Evolutionary conservation across 2,113 vertebrate species (phyloP).

Genomic region (Pica pica): DNA sequence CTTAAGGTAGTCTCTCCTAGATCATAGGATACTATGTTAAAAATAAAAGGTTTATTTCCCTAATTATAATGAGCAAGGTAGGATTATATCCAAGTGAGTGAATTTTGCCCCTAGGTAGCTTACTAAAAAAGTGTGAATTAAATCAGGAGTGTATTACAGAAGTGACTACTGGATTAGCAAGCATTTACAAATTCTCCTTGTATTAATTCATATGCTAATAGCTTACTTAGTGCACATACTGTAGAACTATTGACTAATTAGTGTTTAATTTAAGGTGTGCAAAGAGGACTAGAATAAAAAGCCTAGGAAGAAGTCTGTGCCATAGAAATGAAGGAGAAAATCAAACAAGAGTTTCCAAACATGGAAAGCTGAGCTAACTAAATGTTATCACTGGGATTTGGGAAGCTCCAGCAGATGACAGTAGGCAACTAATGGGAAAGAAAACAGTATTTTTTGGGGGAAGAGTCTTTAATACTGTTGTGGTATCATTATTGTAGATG

Average conservation of each 20-base stretch:
- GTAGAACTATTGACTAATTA: not conserved
- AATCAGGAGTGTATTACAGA: not conserved
- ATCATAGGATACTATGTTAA: not conserved
- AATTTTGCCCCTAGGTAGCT: not conserved
- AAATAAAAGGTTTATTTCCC: not conserved
- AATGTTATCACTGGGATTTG: not conserved
- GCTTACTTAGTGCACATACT: not conserved
- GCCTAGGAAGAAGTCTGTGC: not conserved
- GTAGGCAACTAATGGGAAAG: not conserved
- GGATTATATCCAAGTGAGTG: not conserved
- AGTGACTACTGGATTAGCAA: not conserved
- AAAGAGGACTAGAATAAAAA: not conserved
- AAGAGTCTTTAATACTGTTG: not conserved
- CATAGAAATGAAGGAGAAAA: not conserved
- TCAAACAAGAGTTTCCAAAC: not conserved
- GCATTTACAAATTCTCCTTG: not conserved
- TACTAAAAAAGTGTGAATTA: slow-evolving; percentile 18
- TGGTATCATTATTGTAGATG: not conserved
- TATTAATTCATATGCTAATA: not conserved
- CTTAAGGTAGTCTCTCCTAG: not conserved
- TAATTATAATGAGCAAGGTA: not conserved
- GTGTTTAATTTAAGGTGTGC: not conserved
- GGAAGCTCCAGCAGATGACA: not conserved
- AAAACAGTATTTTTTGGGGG: not conserved
- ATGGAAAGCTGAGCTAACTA: not conserved